phyloP scores from a whole-genome alignment of 2,888 invertebrate species.

The Drosophila sordidula region DNA sequence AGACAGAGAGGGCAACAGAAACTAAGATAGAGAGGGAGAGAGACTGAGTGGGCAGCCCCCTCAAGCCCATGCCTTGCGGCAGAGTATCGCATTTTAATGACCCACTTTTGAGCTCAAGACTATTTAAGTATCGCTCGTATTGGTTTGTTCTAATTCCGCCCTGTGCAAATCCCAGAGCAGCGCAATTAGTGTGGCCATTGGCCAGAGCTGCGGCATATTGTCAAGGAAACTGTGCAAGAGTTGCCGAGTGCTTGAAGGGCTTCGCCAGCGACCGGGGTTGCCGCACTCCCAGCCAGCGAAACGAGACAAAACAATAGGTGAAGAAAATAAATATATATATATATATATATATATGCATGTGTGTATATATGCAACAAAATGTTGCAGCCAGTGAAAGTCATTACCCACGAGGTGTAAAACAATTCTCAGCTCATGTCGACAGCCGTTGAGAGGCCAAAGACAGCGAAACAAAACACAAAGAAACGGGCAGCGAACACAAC shows the following conservation, averaged over 20 bases:
- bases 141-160: constrained; percentile 81
- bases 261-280: constrained; percentile 40
- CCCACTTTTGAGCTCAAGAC: constrained; percentile 81
- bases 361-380: constrained; percentile 11
- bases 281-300: constrained; percentile 25
- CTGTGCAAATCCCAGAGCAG: constrained; percentile 66
- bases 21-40: not conserved
- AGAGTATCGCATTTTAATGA: constrained; percentile 82
- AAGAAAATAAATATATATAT: constrained; percentile 11
- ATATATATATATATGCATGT: not conserved
- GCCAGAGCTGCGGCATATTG: constrained; percentile 26
- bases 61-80: constrained; percentile 13
- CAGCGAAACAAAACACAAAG: constrained; percentile 22
- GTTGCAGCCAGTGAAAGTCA: constrained; percentile 71
- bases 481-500: constrained; percentile 29
- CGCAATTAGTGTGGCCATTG: constrained; percentile 64
- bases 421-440: constrained; percentile 15
- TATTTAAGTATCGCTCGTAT: constrained; percentile 75
- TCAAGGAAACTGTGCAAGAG: constrained; percentile 56
- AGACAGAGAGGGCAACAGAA: not conserved
- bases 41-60: not conserved
- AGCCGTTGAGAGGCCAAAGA: constrained; percentile 31
- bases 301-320: constrained; percentile 20
- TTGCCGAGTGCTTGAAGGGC: constrained; percentile 50
- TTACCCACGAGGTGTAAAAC: constrained; percentile 54